Conservation (phyloP, 1,140 invertebrate genomes). For the Radopholus similis region DNA sequence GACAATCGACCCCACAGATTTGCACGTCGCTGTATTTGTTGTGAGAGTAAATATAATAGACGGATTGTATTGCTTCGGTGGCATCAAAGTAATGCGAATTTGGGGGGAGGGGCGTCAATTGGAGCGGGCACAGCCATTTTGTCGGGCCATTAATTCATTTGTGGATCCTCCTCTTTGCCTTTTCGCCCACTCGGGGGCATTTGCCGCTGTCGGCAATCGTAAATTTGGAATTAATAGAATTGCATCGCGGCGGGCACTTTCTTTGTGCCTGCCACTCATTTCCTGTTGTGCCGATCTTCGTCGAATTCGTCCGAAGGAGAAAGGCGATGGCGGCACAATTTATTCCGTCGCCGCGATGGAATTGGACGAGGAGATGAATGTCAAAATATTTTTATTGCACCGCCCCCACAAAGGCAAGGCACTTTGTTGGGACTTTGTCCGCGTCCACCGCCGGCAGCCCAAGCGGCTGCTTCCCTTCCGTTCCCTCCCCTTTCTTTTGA, state of each 20-base stretch:
- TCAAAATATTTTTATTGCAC: conserved; percentile 7
- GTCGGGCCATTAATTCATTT: no score
- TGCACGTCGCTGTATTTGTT: no score
- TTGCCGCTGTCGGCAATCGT: neutral
- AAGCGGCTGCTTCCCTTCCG: neutral
- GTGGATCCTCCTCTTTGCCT: neutral
- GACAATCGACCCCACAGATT: no score
- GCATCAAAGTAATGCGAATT: no score
- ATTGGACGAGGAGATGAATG: neutral
- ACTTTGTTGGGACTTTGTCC: neutral
- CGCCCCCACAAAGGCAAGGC: neutral
- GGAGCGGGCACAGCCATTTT: no score
- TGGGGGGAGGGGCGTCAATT: no score
- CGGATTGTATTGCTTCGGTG: no score
- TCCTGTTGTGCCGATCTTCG: neutral
- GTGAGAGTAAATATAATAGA: no score
- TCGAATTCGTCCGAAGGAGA: conserved; percentile 1
- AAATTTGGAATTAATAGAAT: conserved; percentile 4
- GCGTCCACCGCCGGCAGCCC: neutral
- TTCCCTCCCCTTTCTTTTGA: neutral
- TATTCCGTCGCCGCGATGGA: neutral
- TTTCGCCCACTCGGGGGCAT: no score
- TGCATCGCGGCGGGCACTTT: neutral
- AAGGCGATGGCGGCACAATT: conserved; percentile 1
- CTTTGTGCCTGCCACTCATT: neutral